A percentile compares a stretch with the other conserved stretches of the same genome.
Conservation (phyloP, 2,797 vertebrate genomes). For the Columba guinea region DNA sequence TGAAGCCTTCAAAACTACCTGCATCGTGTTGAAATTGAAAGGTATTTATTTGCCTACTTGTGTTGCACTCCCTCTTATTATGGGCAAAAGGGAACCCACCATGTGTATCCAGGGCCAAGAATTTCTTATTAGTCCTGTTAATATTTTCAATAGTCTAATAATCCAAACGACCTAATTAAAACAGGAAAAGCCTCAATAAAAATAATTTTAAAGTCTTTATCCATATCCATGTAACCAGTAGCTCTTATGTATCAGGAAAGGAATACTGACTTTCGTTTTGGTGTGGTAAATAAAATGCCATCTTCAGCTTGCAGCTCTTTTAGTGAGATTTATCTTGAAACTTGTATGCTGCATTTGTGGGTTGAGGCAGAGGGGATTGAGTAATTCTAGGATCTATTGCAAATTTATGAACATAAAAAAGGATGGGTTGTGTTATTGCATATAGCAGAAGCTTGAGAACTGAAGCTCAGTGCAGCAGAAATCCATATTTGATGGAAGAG, state of each 20-base stretch:
- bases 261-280: not conserved
- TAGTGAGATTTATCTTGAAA: not conserved
- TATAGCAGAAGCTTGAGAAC: not conserved
- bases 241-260: not conserved
- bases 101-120: rapidly evolving
- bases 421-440: not conserved
- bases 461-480: not conserved
- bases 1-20: not conserved
- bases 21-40: not conserved
- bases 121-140: not conserved
- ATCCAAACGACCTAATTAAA: not conserved
- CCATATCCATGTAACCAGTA: not conserved
- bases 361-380: not conserved
- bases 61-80: not conserved
- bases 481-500: not conserved
- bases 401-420: not conserved
- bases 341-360: not conserved
- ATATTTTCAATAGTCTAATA: not conserved
- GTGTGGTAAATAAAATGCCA: not conserved
- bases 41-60: not conserved
- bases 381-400: not conserved
- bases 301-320: not conserved
- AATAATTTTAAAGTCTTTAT: not conserved
- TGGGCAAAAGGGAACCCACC: not conserved
- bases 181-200: not conserved